These are phyloP conservation scores for Catonia carolina DNA, from an alignment of 2,888 invertebrate species.

Conservation along the genomic window DNA sequence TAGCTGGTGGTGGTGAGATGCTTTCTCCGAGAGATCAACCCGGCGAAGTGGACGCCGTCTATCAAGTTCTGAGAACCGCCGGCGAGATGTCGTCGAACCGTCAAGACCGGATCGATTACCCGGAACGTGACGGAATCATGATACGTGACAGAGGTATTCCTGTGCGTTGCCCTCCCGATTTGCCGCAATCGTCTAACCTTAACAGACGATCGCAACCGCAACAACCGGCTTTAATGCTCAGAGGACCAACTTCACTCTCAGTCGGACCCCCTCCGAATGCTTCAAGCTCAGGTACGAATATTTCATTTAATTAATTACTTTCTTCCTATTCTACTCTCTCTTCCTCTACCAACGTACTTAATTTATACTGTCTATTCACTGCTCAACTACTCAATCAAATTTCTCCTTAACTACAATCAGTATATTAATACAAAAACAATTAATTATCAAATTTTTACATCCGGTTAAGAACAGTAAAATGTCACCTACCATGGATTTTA, in stretches of 20 bases:
- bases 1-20: slow-evolving; percentile 12
- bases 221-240: slow-evolving; percentile 37
- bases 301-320: too few relatives aligned
- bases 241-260: slow-evolving; percentile 47
- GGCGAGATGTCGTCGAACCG: slow-evolving; percentile 59
- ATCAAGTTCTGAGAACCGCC: slow-evolving; percentile 91
- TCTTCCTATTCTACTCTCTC: too few relatives aligned
- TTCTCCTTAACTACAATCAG: too few relatives aligned
- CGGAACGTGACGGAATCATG: neutral
- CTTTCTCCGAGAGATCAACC: slow-evolving; percentile 19
- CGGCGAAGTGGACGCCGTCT: slow-evolving; percentile 48
- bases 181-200: slow-evolving; percentile 30
- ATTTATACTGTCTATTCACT: too few relatives aligned
- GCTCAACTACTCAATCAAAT: too few relatives aligned
- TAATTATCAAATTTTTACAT: too few relatives aligned
- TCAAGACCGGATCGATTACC: neutral
- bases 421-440: too few relatives aligned
- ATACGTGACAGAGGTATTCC: too few relatives aligned
- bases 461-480: too few relatives aligned
- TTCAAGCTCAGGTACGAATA: slow-evolving; percentile 62
- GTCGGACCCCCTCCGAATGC: slow-evolving; percentile 60
- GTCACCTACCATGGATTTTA: too few relatives aligned
- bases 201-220: slow-evolving; percentile 39
- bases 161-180: slow-evolving; percentile 34
- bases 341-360: too few relatives aligned